Evolutionary conservation across 2,797 vertebrate species (phyloP), one percentile per base, ranked within the genome.

Genomic region (Enteromius fasciolatus): DNA sequence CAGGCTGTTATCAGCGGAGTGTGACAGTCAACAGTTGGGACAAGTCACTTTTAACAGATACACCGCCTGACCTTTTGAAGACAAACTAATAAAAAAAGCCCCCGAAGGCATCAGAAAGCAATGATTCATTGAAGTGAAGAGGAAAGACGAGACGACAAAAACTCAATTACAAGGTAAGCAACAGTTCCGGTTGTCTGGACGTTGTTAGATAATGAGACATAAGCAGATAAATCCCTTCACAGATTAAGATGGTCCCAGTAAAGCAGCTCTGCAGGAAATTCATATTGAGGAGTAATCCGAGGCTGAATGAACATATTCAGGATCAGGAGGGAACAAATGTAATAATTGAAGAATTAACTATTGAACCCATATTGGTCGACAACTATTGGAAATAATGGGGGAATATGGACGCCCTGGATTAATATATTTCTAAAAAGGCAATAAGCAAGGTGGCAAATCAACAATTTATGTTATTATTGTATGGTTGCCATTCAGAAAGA

Each of bases 1-100:
- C 85, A 83, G 84, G 80, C 82, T 83, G 78, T 89, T 88, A 87
- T 89, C 87, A 87, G 78, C 44, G 25, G 80, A 85, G 80, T 73
- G 88, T 88, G 87, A 78, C 83, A 74, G 81, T 85, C 75, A 79
- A 84, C 84, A 88, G 86, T 76, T 54, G 64, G 80, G 83, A 85
- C 82, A 79, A 83, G 83, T 84, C 83, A 64, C 86, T 84, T 86
- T 89, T 83, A 86, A 88, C 75, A 64, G 73, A 75, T 83, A 85
- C 36, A 76, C 61, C 48, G 57, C 84, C 74, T 83, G 87, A 87
- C 86, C 84, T 85, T 83, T 83, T 83, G 50, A 83, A 85, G 72
- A 41, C 76, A 76, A 84, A 83, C 85, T 82, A 79, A 85, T 83
- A 86, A 84, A 85, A 79, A 85, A 63, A 57, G 44, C 39, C 74